phyloP scores from a whole-genome alignment of 2,888 invertebrate species.

The Stenotaenia linearis region DNA sequence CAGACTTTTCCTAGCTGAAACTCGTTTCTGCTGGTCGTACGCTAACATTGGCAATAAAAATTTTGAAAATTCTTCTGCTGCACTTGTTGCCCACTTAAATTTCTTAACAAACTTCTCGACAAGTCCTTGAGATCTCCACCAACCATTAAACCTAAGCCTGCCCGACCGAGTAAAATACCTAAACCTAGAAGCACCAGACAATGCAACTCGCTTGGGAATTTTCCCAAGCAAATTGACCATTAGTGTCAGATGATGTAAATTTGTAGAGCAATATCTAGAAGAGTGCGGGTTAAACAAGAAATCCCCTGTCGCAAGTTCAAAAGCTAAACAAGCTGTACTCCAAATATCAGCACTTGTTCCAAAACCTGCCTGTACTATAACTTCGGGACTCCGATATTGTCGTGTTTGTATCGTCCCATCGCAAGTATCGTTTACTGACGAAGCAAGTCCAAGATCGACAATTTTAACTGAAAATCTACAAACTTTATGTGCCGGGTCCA shows the following conservation, averaged over 20 bases:
- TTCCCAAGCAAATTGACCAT: conserved; percentile 96
- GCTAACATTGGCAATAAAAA: conserved; percentile 95
- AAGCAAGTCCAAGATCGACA: conserved; percentile 98
- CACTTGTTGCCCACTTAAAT: conserved; percentile 87
- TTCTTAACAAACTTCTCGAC: conserved; percentile 92
- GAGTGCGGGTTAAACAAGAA: no score
- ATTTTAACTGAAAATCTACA: conserved; percentile 63
- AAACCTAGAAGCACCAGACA: conserved; percentile 84
- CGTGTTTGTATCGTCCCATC: no score
- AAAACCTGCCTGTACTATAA: conserved; percentile 46
- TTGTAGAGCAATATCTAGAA: no score
- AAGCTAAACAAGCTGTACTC: conserved; percentile 51
- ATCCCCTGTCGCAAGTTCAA: conserved; percentile 50
- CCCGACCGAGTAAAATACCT: conserved; percentile 73
- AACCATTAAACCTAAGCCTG: conserved; percentile 87
- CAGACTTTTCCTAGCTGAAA: conserved; percentile 89
- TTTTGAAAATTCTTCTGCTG: conserved; percentile 86
- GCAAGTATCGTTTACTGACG: no score
- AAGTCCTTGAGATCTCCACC: conserved; percentile 92
- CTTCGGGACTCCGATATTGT: neutral
- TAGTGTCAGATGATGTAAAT: conserved; percentile 97
- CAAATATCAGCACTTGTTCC: conserved; percentile 49
- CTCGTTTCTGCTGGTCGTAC: conserved; percentile 86
- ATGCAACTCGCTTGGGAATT: conserved; percentile 90
- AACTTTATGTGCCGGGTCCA: conserved; percentile 49